Base-by-base conservation (phyloP, 2,113 vertebrate genomes). In the Guaruba guarouba region DNA sequence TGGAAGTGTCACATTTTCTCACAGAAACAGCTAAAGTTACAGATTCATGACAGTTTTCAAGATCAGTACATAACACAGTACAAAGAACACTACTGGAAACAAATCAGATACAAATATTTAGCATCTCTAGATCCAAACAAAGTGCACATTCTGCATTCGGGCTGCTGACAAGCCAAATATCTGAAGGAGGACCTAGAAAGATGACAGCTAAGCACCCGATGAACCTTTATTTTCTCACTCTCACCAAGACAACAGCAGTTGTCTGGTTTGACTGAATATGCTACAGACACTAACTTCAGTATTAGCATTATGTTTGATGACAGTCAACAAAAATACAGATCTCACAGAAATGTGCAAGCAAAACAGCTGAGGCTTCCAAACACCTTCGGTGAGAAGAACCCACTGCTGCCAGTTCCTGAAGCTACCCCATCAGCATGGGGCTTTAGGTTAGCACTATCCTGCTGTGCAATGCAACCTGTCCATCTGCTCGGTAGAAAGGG, bases 351-450 rank as follows among this genome's bases (percentile, higher is more conserved):
- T 35, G n/a, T 24, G 61, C 59, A 57, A 62, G 37, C 12, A 77
- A 76, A 85, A 35, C n/a, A 69, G 15, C 13, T 39, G 70, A 75
- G n/a, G 49, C 9, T 48, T 55, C 39, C 39, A n/a, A 64, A 62
- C n/a, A n/a, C 44, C 69, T 83, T 39, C 20, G 3, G 25, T 2
- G 49, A 43, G 63, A 49, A 63, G 29, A 70, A 78, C 18, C 48
- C 52, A 64, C 48, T 8, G n/a, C 17, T 71, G 31, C 14, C 44
- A 8, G 37, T 13, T 82, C 37, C 57, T 4, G 33, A 54, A 68
- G 31, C 33, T 11, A 17, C 31, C 0, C 0, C 1, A 29, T 11
- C 29, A 25, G 3, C 1, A 3, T 0, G 0, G 35, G 66, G 51
- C 33, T 66, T 17, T 3, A 18, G 5, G 2, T 14, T 2, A 3